Evolutionary conservation across 2,888 invertebrate genomes (phyloP), one percentile per base, ranked within the genome.

Genomic region (Macrophya annulata): DNA sequence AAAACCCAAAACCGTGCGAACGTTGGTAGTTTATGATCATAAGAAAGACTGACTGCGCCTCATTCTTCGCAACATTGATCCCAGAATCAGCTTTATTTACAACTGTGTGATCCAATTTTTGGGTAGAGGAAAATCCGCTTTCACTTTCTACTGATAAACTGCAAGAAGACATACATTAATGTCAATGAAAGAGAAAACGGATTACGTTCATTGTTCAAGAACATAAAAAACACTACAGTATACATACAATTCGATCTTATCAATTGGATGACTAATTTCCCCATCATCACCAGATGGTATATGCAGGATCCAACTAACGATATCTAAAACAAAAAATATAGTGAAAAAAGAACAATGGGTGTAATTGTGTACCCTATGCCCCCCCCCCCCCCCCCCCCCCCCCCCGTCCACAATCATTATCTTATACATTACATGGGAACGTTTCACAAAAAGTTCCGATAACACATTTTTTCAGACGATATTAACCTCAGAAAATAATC

Each of bases 301-400:
- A n/a, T 62, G 62, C n/a, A 62, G 62, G 62, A 62, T 62, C 62
- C 62, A 62, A 62, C n/a, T 62, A 62, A 0, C n/a, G 21, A 62
- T 15, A 62, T 62, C 62, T 62, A 62, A 62, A 62, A 62, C 9
- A 1, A n/a, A 62, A 10, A 62, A 62, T 62, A 62, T 62, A n/a
- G n/a, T 62, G n/a, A 62, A 62, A 62, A 21, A n/a, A 0, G 21
- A 62, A 62, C 62, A 62, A n/a, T 9, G 12, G 45, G 45, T 12
- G 1, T 4, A 12, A 45, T 12, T 45, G 45, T 12, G 45, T 45
- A 12, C 45, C n/a, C n/a, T n/a, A n/a, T n/a, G n/a, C n/a, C n/a
- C n/a, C n/a, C n/a, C n/a, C n/a, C n/a, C n/a, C n/a, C n/a, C n/a
- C n/a, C n/a, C n/a, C n/a, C n/a, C n/a, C n/a, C n/a, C n/a, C n/a